Evolutionary conservation across 2,888 invertebrate genomes (phyloP).

Genomic region (Latrodectus hesperus): DNA sequence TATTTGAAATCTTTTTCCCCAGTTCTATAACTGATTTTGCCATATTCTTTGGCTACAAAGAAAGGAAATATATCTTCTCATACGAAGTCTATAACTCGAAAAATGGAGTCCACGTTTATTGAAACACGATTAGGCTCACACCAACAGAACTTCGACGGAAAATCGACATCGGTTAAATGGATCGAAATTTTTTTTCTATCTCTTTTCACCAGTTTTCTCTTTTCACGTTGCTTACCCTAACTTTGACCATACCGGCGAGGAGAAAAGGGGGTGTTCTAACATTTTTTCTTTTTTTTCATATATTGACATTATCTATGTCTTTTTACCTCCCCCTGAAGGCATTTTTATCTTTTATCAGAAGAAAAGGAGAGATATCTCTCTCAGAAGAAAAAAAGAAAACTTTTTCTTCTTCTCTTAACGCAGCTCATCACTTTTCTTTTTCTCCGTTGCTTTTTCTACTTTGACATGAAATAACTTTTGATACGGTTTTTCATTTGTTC

Average conservation of each 20-base stretch:
- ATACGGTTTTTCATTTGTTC: conserved; percentile 58
- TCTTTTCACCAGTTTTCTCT: conserved; percentile 1
- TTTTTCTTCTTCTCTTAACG: conserved; percentile 40
- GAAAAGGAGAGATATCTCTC: conserved; percentile 29
- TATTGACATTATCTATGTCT: conserved; percentile 58
- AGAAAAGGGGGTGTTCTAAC: not conserved
- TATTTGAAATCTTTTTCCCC: too few species aligned
- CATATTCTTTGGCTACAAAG: too few species aligned
- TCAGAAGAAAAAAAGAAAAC: conserved; percentile 17
- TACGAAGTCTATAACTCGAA: not conserved
- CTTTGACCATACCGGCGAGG: conserved; percentile 18
- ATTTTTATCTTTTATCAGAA: conserved; percentile 52
- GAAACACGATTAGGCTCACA: conserved; percentile 47
- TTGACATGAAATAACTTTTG: conserved; percentile 57
- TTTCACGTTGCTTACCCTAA: conserved; percentile 36
- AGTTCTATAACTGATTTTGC: too few species aligned
- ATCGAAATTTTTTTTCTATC: conserved; percentile 40
- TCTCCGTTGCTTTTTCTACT: conserved; percentile 18
- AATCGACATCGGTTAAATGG: conserved; percentile 43
- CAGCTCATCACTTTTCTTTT: conserved; percentile 47
- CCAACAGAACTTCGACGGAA: conserved; percentile 3
- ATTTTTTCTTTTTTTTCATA: conserved; percentile 11
- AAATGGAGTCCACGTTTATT: conserved; percentile 25
- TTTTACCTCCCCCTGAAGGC: conserved; percentile 32
- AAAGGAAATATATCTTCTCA: too few species aligned